Evolutionary conservation across 2,888 invertebrate species (phyloP).

Genomic region (Oligia strigilis): DNA sequence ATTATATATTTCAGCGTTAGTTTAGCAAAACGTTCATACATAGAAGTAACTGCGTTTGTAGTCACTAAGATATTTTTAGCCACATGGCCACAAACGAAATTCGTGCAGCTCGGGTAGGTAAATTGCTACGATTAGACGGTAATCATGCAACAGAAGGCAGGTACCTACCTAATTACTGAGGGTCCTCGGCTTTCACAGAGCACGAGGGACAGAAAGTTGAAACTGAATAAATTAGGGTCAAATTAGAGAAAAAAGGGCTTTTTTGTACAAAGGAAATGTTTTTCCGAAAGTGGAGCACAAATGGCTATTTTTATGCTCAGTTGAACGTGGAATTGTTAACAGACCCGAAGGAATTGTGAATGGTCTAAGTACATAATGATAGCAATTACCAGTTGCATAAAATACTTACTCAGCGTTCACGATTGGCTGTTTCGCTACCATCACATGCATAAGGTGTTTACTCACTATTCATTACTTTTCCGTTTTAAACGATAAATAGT

Average conservation of each 20-base stretch:
- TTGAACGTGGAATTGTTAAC: slow-evolving; percentile 28
- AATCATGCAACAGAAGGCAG: slow-evolving; percentile 33
- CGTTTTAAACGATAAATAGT: no score
- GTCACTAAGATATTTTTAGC: slow-evolving; percentile 19
- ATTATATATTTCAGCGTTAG: slow-evolving; percentile 38
- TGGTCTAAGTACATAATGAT: not conserved
- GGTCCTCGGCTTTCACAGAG: slow-evolving; percentile 46
- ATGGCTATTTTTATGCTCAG: slow-evolving; percentile 46
- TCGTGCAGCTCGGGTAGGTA: slow-evolving; percentile 21
- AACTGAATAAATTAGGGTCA: slow-evolving; percentile 51
- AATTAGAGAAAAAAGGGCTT: slow-evolving; percentile 19
- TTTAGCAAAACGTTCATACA: slow-evolving; percentile 10
- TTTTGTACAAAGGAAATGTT: slow-evolving; percentile 41
- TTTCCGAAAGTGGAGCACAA: slow-evolving; percentile 30
- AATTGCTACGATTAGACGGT: slow-evolving; percentile 49
- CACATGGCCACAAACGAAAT: slow-evolving; percentile 43
- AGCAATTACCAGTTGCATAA: not conserved
- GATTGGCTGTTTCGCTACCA: no score
- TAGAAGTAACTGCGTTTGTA: slow-evolving; percentile 21
- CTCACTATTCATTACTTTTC: no score
- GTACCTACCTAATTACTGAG: slow-evolving; percentile 48
- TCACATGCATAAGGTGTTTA: no score
- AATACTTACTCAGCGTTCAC: not conserved
- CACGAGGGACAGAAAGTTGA: slow-evolving; percentile 33
- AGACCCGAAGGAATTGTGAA: not conserved